Conservation (phyloP, 2,797 vertebrate genomes). For the Enteromius mattozi region DNA sequence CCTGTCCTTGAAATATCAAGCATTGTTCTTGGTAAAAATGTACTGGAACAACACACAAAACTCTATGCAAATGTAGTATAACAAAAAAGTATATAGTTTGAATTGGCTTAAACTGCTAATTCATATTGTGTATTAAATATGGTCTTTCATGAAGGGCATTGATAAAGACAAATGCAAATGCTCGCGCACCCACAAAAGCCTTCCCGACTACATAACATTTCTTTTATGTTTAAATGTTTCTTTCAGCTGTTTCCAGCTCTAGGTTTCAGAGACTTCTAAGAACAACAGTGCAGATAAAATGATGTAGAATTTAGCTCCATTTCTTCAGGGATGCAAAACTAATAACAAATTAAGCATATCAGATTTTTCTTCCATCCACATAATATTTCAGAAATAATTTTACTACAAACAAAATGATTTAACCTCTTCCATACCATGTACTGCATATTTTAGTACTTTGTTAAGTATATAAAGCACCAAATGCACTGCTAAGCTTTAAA, state of each 20-base stretch:
- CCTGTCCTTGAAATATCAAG: not conserved
- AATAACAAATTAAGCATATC: not conserved
- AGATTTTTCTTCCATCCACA: not conserved
- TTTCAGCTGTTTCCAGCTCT: not conserved
- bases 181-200: not conserved
- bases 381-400: not conserved
- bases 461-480: not conserved
- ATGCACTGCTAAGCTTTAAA: too few relatives aligned
- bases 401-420: not conserved
- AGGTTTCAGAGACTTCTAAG: not conserved
- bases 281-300: not conserved
- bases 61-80: not conserved
- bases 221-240: not conserved
- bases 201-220: not conserved
- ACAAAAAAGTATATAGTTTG: not conserved
- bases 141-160: not conserved
- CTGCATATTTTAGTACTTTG: not conserved
- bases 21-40: too few relatives aligned
- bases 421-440: not conserved
- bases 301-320: not conserved
- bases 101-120: not conserved
- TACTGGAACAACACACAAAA: too few relatives aligned
- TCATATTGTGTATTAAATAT: constrained; percentile 24
- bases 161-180: not conserved
- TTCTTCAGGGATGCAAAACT: not conserved